A percentile compares a stretch with the other conserved stretches of the same genome.
These are phyloP conservation scores for Macrocentrus cingulum DNA, from an alignment of 1,140 invertebrate genomes.

Conservation along the genomic window DNA sequence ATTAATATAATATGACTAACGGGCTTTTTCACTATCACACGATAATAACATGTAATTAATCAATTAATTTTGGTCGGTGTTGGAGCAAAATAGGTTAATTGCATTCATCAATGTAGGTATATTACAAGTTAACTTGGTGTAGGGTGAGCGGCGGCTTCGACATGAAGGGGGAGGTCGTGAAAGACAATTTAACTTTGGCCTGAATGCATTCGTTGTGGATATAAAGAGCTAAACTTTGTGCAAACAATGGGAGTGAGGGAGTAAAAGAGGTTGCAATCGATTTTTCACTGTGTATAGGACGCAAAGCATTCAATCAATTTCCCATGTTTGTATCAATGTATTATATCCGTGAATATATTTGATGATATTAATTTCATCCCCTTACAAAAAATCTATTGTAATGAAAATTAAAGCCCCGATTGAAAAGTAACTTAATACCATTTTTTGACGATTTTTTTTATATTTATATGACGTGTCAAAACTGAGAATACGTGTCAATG, in stretches of 20 bases:
- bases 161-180: not conserved
- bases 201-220: slow-evolving; percentile 7
- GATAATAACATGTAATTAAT: slow-evolving; percentile 32
- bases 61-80: slow-evolving; percentile 29
- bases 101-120: slow-evolving; percentile 23
- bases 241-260: not conserved
- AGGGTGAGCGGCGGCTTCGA: not conserved
- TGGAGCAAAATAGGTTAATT: slow-evolving; percentile 32
- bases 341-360: no score
- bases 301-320: not conserved
- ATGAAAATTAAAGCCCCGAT: no score
- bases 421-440: no score
- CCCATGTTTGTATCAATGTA: no score
- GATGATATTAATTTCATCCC: no score
- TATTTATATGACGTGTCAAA: no score
- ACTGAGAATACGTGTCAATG: no score
- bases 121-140: slow-evolving; percentile 12
- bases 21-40: no score
- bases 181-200: slow-evolving; percentile 20
- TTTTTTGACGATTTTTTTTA: no score
- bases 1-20: no score
- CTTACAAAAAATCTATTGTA: no score
- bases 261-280: slow-evolving; percentile 4
- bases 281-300: slow-evolving; percentile 9
- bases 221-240: slow-evolving; percentile 20